These are phyloP conservation scores for Hirtodrosophila alboralis DNA, from an alignment of 2,888 invertebrate species.

Conservation along the genomic window DNA sequence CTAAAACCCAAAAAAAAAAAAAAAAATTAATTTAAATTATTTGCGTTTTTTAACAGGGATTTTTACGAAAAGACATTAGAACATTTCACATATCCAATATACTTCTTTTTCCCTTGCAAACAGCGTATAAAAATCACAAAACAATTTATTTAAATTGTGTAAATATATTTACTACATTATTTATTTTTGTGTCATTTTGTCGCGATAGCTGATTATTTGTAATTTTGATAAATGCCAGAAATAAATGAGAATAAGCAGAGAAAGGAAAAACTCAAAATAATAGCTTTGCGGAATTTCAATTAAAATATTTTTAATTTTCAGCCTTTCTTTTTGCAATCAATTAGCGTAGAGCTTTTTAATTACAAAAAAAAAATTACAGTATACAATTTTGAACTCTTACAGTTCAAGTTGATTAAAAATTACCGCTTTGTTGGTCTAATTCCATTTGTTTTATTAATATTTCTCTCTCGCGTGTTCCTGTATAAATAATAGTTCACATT, in stretches of 20 bases:
- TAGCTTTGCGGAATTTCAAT: constrained; percentile 50
- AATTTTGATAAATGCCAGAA: constrained; percentile 45
- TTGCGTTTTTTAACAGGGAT: no score
- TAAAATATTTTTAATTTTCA: constrained; percentile 42
- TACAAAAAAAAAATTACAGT: constrained; percentile 35
- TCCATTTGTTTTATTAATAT: constrained; percentile 9
- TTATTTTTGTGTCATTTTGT: constrained; percentile 14
- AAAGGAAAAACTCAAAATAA: constrained; percentile 32
- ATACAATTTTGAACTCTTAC: constrained; percentile 14
- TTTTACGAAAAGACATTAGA: no score
- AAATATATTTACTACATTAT: constrained; percentile 53
- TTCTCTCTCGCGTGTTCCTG: constrained; percentile 15
- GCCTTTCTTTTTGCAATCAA: constrained; percentile 37
- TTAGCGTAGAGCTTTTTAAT: constrained; percentile 49
- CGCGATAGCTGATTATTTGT: constrained; percentile 40
- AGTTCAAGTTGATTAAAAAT: constrained; percentile 34
- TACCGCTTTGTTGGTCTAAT: not conserved
- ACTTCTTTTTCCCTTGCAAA: no score
- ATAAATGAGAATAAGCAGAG: no score
- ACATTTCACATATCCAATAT: no score
- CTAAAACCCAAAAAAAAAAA: constrained; percentile 16
- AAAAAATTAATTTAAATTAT: constrained; percentile 56
- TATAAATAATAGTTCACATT: constrained; percentile 40
- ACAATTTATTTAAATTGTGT: constrained; percentile 56
- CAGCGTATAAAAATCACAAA: constrained; percentile 29